Evolutionary conservation across 2,797 vertebrate genomes (phyloP), one percentile per base, ranked within the genome.

Genomic region (Danio tinwini): DNA sequence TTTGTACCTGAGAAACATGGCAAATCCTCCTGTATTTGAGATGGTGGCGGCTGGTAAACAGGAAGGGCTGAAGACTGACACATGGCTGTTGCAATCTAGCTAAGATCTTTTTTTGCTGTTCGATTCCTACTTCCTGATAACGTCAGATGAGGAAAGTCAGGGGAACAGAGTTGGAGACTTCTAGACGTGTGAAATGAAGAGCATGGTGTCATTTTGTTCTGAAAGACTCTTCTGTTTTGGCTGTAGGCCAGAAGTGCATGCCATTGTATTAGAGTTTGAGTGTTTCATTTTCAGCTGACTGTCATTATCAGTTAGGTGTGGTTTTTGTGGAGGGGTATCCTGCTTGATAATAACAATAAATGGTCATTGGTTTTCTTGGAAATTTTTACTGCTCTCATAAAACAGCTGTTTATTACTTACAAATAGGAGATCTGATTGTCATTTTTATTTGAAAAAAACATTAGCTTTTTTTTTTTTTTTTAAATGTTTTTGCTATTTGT

Each of bases 41-140:
- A 74, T 67, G 70, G 74, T 39, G 76, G 70, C 62, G 8, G 21
- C 14, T 75, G 39, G 83, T 84, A 86, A 87, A 88, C 84, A 86
- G 88, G 88, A 89, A 89, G 83, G 85, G 61, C 70, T 82, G 61
- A 69, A 81, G 75, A 85, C 68, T 21, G 56, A 74, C 62, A 61
- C 68, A 75, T 45, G 47, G 58, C 50, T 71, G 40, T 21, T 74
- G 68, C 14, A 47, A 53, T 61, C 49, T 12, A 21, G 47, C 37
- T n/a, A 8, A 49, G 67, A 74, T 76, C 52, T 47, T 76, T 76
- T 76, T 76, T 80, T 58, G 64, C 56, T 79, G 76, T 65, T 85
- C 11, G 12, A 55, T 74, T 68, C 75, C 55, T 19, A 68, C 52
- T 81, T 85, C 80, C 79, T 78, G 49, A 74, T 50, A 61, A 19